A percentile compares a stretch with the other conserved stretches of the same genome.
phyloP scores from a whole-genome alignment of 2,797 vertebrate genomes.

The Glossophaga mutica region DNA sequence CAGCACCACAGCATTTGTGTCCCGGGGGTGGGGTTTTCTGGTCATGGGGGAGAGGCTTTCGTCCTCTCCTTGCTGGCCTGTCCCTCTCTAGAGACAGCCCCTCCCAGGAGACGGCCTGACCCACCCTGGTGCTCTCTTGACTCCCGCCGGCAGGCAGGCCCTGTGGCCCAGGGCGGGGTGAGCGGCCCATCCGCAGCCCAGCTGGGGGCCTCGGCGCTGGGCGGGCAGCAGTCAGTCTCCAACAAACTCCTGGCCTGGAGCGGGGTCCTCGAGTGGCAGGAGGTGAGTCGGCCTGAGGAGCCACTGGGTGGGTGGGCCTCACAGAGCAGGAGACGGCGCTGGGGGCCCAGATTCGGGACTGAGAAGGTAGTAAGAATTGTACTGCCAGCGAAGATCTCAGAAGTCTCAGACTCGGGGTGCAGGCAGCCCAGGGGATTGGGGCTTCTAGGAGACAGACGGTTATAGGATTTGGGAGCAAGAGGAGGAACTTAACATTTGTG shows the following conservation, averaged over 20 bases:
- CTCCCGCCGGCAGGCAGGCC: slow-evolving; percentile 59
- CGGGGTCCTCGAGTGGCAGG: slow-evolving; percentile 94
- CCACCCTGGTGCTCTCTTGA: slow-evolving; percentile 51
- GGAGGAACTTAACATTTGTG: not conserved
- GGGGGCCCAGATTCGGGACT: not conserved
- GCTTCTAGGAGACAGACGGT: not conserved
- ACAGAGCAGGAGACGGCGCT: not conserved
- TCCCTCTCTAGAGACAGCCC: not conserved
- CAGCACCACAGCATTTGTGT: not conserved
- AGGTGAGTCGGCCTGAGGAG: slow-evolving; percentile 83
- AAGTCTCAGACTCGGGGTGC: not conserved
- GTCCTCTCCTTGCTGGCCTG: not conserved
- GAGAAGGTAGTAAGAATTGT: not conserved
- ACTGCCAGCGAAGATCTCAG: no score
- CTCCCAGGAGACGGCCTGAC: slow-evolving; percentile 63
- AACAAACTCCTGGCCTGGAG: slow-evolving; percentile 94
- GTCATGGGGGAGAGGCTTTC: not conserved
- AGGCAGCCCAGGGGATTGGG: fast-evolving
- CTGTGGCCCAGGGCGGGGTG: slow-evolving; percentile 56
- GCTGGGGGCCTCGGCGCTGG: slow-evolving; percentile 77
- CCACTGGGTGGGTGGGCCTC: fast-evolving
- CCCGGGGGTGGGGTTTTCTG: not conserved
- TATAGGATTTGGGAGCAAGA: not conserved
- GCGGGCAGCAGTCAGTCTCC: slow-evolving; percentile 84
- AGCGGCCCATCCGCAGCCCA: slow-evolving; percentile 65